Percentiles rank a stretch among this genome's conserved stretches.
phyloP scores from a whole-genome alignment of 1,140 invertebrate species.

The Daktulosphaira vitifoliae region DNA sequence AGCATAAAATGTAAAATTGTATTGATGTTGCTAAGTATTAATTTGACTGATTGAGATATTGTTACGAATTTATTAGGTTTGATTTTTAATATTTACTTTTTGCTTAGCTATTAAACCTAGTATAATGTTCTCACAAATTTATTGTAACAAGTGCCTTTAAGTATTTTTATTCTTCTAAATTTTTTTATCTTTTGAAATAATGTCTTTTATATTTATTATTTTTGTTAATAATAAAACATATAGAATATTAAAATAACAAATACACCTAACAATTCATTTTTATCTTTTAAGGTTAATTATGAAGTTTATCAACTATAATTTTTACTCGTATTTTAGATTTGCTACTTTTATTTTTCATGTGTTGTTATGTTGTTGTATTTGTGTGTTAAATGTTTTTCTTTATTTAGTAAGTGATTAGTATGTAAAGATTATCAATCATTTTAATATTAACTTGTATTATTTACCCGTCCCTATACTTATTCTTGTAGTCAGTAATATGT shows the following conservation, averaged over 20 bases:
- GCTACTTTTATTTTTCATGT: conserved; percentile 31
- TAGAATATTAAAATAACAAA: no score
- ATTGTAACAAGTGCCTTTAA: conserved; percentile 20
- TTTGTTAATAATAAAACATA: no score
- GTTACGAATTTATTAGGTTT: conserved; percentile 24
- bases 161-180: not conserved
- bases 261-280: no score
- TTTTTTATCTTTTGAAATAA: no score
- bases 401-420: conserved; percentile 26
- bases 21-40: conserved; percentile 11
- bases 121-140: no score
- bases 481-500: conserved; percentile 23
- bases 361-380: conserved; percentile 33
- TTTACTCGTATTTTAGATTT: conserved; percentile 10
- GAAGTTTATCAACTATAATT: not conserved
- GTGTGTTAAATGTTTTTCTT: conserved; percentile 27
- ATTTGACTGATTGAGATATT: conserved; percentile 27
- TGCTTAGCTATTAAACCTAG: no score
- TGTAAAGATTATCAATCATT: conserved; percentile 7
- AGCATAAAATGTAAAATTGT: no score
- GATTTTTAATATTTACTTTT: no score
- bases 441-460: conserved; percentile 15
- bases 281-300: no score
- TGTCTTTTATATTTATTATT: no score
- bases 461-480: not conserved